Evolutionary conservation across 53 echinoderm and acorn worm genomes (phyloP).

Genomic region (Arbacia lixula): DNA sequence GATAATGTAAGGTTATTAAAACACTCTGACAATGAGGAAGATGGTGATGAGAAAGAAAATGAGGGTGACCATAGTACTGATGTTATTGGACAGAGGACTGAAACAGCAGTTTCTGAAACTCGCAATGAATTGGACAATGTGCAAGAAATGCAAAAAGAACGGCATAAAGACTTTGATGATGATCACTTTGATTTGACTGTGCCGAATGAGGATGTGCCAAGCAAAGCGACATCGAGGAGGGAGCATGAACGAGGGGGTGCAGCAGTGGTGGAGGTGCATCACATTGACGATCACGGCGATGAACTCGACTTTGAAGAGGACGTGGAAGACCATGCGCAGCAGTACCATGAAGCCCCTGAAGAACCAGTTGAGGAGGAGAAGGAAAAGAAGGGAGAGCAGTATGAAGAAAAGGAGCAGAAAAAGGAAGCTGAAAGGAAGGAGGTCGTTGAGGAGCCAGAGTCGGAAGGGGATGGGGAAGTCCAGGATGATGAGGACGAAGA

Average conservation of each 20-base stretch:
- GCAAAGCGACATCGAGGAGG: constrained; percentile 5
- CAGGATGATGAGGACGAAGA: constrained; percentile 62
- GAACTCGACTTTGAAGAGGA: constrained; percentile 96
- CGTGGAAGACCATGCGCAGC: constrained; percentile 79
- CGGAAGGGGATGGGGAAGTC: constrained; percentile 66
- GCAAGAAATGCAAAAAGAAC: constrained; percentile 7
- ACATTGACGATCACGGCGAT: constrained; percentile 82
- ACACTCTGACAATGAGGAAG: constrained; percentile 31
- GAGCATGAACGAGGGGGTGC: constrained; percentile 34
- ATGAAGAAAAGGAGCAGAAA: constrained; percentile 39
- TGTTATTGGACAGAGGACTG: neutral
- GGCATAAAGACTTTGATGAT: constrained; percentile 29
- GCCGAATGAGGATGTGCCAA: constrained; percentile 6
- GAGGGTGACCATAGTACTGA: constrained; percentile 28
- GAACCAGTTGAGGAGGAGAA: constrained; percentile 48
- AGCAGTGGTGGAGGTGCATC: constrained; percentile 83
- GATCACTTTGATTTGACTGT: constrained; percentile 36
- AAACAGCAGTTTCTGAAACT: neutral
- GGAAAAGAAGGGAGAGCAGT: constrained; percentile 11
- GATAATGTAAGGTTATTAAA: constrained; percentile 28
- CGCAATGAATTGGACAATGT: neutral
- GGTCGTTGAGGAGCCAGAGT: constrained; percentile 50
- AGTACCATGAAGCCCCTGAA: constrained; percentile 50
- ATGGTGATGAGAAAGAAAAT: constrained; percentile 24
- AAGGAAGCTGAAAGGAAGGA: constrained; percentile 28